These are phyloP conservation scores for Ctenosaura bakeri DNA, from an alignment of 2,797 vertebrate genomes.

Conservation along the genomic window DNA sequence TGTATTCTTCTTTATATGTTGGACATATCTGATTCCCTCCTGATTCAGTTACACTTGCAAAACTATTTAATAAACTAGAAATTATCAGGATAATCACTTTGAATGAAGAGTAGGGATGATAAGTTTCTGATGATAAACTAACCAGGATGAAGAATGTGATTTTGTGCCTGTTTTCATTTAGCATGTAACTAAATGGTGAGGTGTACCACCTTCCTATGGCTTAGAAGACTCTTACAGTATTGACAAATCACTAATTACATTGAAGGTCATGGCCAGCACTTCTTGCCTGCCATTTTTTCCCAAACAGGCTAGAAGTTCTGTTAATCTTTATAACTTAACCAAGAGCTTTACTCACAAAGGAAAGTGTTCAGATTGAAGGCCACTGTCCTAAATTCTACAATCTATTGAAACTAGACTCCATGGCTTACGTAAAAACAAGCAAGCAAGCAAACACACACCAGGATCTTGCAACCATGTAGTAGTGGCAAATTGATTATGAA, in stretches of 20 bases:
- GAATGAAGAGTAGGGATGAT: neutral
- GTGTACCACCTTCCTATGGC: neutral
- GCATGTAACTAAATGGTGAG: neutral
- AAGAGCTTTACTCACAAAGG: neutral
- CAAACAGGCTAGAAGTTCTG: neutral
- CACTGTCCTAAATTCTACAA: neutral
- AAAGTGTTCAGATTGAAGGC: neutral
- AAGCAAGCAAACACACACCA: too few relatives aligned
- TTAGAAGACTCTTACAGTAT: neutral
- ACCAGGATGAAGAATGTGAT: neutral
- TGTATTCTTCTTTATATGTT: conserved; percentile 7
- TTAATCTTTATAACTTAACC: neutral
- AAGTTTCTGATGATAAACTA: neutral
- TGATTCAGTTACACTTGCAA: neutral
- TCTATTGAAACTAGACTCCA: neutral
- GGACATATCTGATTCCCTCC: neutral
- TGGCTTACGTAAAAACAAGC: neutral
- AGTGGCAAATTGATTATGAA: neutral
- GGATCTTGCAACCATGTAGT: neutral
- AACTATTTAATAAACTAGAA: neutral
- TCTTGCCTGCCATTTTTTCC: neutral
- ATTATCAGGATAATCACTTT: neutral
- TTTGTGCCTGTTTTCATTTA: neutral
- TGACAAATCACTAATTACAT: neutral
- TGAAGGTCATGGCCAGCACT: neutral